Conservation (phyloP, 2,113 vertebrate genomes). For the Sapayoa aenigma region DNA sequence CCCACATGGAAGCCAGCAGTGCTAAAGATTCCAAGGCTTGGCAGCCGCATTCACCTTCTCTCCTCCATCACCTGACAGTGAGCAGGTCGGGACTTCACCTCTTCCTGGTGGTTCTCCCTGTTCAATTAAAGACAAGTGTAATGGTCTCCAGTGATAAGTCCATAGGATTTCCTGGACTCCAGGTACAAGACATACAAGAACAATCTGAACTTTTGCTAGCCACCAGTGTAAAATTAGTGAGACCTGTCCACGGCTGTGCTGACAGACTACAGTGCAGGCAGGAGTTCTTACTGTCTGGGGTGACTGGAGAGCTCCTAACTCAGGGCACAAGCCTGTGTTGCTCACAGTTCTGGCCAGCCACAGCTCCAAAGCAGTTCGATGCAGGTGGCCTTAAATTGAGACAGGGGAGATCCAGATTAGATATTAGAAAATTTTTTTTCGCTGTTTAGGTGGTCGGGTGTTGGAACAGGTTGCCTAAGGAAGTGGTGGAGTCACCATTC, state of each 20-base stretch:
- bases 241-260: too few species aligned
- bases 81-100: background rate
- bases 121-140: background rate
- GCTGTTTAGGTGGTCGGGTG: background rate
- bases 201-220: background rate
- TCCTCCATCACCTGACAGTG: too few species aligned
- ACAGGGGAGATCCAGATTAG: background rate
- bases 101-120: background rate
- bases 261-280: too few species aligned
- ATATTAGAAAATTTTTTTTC: background rate
- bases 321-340: background rate
- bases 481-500: background rate
- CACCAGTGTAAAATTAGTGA: background rate
- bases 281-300: background rate
- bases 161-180: background rate
- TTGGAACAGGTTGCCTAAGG: background rate
- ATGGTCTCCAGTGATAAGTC: background rate
- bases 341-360: background rate
- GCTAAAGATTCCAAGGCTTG: background rate
- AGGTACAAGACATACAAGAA: background rate
- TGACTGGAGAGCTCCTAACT: too few species aligned
- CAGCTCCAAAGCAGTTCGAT: background rate
- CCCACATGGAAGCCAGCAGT: background rate
- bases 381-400: background rate
- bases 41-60: fast-evolving